Evolutionary conservation across 2,888 invertebrate genomes (phyloP), one percentile per base, ranked within the genome.

Genomic region (Tyria jacobaeae): DNA sequence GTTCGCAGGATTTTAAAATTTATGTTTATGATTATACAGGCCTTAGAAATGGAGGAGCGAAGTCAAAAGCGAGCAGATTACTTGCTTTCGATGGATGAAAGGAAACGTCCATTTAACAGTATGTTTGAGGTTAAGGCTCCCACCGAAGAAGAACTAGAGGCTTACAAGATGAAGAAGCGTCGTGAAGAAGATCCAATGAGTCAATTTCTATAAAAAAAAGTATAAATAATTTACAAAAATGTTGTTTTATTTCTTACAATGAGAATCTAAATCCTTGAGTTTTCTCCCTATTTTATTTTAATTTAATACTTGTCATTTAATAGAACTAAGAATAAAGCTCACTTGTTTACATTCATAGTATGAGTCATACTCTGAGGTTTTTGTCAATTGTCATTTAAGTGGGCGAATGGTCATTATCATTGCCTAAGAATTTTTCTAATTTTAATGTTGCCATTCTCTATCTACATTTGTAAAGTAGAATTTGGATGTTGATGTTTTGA

Each of bases 131-230:
- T 96, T 0, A 97, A 97, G 76, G 97, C 96, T 65, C 98, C 98
- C 0, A 97, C 98, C 0, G 97, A 98, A 64, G 98, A 98, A 70
- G 98, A 99, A 87, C 95, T 99, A 85, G 99, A 99, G 87, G 98
- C 98, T 0, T 99, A 97, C 92, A 96, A 97, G 84, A 96, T 98
- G 94, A 99, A 98, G 87, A 95, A 97, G 58, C 94, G 95, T 58
- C 94, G 98, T 48, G 96, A 96, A 0, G 98, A 98, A 71, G 99
- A 99, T 93, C 99, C 99, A 0, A 99, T 99, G 99, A 95, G 96
- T 59, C 96, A 97, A 68, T 97, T 97, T 89, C 81, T 95, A 79
- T 91, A 78, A 79, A 68, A 49, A 63, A 60, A 41, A 12, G 10
- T 2, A 31, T 44, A 58, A 58, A 9, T 60, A 47, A 7, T 3